Base-by-base conservation (phyloP, 2,888 invertebrate genomes). In the Cephus nigrinus region DNA sequence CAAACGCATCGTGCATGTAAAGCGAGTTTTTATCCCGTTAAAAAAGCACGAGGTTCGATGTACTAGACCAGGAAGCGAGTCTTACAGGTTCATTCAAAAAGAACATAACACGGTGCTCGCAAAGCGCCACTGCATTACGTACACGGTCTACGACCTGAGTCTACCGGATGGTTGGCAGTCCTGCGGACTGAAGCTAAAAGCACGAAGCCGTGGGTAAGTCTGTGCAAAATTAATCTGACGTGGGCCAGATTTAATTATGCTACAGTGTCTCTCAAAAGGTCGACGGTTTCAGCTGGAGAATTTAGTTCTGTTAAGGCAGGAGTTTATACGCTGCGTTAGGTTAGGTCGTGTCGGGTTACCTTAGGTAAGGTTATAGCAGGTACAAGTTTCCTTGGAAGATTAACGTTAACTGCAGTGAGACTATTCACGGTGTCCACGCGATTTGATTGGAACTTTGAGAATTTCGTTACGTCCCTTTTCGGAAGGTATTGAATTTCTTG, bases 191-290 rank as follows among this genome's bases (percentile, higher is more conserved):
- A 23, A 9, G 9, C 55, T 55, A 23, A 55, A 23, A 55, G 55
- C 55, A 23, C 55, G 5, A 23, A 55, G 55, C 55, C 5, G 9
- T 9, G 23, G 55, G 5, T 23, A 55, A 55, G 55, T 76, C 73
- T 74, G 68, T 55, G 75, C 71, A 77, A 79, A 83, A 84, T 84
- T 84, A 84, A 84, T 83, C 75, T 76, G 78, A 79, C 81, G 75
- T 78, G 33, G 77, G 73, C 80, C 76, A 79, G 82, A 84, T 81
- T 84, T 81, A 83, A 84, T 83, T 80, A 68, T 77, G 34, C 79
- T 77, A 79, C 76, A 34, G 55, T 55, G 55, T 55, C 55, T 55
- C 55, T 55, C 23, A 23, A 1, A 55, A 55, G 55, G 55, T 55
- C 55, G 23, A 55, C 55, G 55, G 55, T 55, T 55, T 23, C 40